Conservation (phyloP, 2,888 invertebrate species). For the Harmothoe impar region DNA sequence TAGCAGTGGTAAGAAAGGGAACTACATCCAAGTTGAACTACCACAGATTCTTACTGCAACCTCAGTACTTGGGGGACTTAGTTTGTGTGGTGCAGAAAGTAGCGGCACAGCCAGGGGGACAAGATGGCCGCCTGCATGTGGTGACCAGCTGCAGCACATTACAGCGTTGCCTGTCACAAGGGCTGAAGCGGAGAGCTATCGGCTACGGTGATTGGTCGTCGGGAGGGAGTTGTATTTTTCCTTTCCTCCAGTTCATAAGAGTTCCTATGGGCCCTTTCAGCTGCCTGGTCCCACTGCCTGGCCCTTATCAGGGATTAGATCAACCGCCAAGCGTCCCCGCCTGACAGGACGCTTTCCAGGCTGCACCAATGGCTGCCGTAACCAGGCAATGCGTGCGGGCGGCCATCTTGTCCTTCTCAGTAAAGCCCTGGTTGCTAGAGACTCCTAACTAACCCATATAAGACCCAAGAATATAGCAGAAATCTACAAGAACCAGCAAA, state of each 20-base stretch:
- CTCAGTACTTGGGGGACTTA: no score
- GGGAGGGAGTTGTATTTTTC: constrained; percentile 18
- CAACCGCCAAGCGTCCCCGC: not conserved
- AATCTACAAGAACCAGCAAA: no score
- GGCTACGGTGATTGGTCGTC: constrained; percentile 35
- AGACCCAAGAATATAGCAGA: no score
- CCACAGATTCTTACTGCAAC: no score
- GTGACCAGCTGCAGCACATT: not conserved
- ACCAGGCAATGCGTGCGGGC: no score
- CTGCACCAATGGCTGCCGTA: no score
- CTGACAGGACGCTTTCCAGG: not conserved
- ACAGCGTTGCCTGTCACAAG: not conserved
- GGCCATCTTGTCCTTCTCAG: no score
- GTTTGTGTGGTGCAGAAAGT: no score
- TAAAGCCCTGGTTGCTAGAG: no score
- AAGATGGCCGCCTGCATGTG: not conserved
- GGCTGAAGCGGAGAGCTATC: not conserved
- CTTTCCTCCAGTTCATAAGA: constrained; percentile 18
- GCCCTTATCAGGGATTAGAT: constrained; percentile 28
- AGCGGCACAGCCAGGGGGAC: not conserved
- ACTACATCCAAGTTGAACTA: no score
- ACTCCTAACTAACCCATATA: no score
- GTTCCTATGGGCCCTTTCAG: constrained; percentile 24
- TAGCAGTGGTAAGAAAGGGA: no score
- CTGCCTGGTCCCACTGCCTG: not conserved